phyloP scores from a whole-genome alignment of 2,113 vertebrate species.

The Eublepharis macularius region DNA sequence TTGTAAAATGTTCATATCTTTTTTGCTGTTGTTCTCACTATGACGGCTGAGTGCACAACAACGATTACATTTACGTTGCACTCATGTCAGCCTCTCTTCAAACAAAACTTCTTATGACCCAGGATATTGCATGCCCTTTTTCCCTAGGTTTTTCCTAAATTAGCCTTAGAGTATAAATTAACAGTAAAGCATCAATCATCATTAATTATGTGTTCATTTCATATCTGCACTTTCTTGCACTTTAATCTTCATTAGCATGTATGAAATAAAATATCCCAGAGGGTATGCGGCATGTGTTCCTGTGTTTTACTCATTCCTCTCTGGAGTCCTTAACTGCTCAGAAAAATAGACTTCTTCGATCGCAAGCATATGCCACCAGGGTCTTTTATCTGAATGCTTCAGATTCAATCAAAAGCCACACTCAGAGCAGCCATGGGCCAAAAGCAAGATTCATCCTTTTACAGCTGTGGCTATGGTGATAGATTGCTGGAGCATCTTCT shows the following conservation, averaged over 20 bases:
- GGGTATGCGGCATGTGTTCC: conserved; percentile 55
- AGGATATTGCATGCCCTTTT: conserved; percentile 45
- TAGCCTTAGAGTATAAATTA: conserved; percentile 58
- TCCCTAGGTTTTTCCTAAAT: conserved; percentile 41
- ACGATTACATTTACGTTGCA: conserved; percentile 10
- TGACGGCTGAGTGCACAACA: not conserved
- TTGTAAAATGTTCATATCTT: conserved; percentile 4
- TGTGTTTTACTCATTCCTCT: conserved; percentile 37
- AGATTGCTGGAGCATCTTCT: conserved; percentile 3
- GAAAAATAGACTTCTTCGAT: conserved; percentile 41
- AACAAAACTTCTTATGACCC: conserved; percentile 11
- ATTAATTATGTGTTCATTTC: conserved; percentile 69
- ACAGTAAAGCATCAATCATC: conserved; percentile 69
- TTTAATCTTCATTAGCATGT: conserved; percentile 68
- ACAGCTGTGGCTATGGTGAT: conserved; percentile 11
- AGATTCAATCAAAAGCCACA: conserved; percentile 59
- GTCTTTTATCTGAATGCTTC: conserved; percentile 54
- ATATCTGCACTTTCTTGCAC: conserved; percentile 60
- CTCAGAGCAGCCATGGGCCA: conserved; percentile 37
- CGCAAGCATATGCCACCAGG: conserved; percentile 32
- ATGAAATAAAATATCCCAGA: conserved; percentile 52
- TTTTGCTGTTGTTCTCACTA: not conserved
- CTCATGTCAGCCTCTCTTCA: fast-evolving
- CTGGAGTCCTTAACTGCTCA: conserved; percentile 44
- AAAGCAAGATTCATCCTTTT: conserved; percentile 29